Evolutionary conservation across 2,888 invertebrate species (phyloP).

Genomic region (Watsonalla binaria): DNA sequence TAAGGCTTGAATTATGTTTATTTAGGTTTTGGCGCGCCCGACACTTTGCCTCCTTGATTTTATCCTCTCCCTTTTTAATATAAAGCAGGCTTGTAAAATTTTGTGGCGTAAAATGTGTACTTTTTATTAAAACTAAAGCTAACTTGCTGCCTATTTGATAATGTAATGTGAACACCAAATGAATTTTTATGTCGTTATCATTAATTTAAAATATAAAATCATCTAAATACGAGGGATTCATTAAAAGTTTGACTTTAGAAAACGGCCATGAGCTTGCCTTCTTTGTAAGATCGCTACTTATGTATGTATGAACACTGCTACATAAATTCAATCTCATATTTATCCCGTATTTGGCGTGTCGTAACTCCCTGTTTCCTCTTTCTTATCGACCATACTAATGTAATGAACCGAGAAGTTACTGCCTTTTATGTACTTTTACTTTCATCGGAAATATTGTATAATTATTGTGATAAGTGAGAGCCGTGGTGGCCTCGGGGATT

Average conservation of each 20-base stretch:
- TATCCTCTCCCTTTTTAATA: slow-evolving; percentile 1
- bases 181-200: too few species aligned
- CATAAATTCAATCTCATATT: neutral
- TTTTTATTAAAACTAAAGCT: neutral
- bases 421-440: neutral
- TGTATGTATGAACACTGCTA: too few species aligned
- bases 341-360: neutral
- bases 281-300: too few species aligned
- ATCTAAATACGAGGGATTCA: too few species aligned
- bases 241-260: too few species aligned
- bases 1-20: slow-evolving; percentile 31
- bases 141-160: neutral
- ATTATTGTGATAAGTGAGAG: too few species aligned
- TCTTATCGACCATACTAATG: neutral
- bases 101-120: neutral
- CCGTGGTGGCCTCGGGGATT: too few species aligned
- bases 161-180: neutral
- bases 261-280: too few species aligned
- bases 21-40: slow-evolving; percentile 14
- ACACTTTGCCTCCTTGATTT: neutral
- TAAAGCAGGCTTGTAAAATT: slow-evolving; percentile 2
- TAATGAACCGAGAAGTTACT: neutral
- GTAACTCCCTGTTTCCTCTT: neutral
- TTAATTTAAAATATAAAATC: too few species aligned
- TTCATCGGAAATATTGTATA: neutral